phyloP scores from a whole-genome alignment of 2,888 invertebrate species.

The Zelleria hepariella region DNA sequence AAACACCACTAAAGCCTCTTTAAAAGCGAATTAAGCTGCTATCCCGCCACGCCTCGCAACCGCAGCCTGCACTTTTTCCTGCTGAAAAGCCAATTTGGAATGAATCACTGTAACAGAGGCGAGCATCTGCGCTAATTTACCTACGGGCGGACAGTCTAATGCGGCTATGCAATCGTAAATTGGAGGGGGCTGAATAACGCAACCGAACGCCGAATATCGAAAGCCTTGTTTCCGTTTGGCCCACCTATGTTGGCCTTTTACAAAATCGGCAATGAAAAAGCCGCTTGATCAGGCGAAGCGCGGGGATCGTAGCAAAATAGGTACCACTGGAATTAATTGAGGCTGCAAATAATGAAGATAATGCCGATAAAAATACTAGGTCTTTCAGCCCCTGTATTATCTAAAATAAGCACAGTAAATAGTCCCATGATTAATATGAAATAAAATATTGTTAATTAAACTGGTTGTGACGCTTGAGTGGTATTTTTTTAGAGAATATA shows the following conservation, averaged over 20 bases:
- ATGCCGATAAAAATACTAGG: too few species aligned
- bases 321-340: too few species aligned
- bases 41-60: slow-evolving; percentile 37
- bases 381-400: too few species aligned
- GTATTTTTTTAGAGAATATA: too few species aligned
- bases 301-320: too few species aligned
- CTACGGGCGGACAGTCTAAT: slow-evolving; percentile 71
- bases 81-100: slow-evolving; percentile 71
- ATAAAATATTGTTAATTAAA: too few species aligned
- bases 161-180: slow-evolving; percentile 67
- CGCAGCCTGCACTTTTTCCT: slow-evolving; percentile 50
- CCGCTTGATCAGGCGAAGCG: too few species aligned
- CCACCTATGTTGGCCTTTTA: background rate
- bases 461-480: too few species aligned
- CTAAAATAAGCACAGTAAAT: too few species aligned
- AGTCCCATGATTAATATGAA: too few species aligned
- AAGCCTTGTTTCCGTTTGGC: slow-evolving; percentile 29
- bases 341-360: too few species aligned
- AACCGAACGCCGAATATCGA: slow-evolving; percentile 70
- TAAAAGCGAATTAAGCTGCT: slow-evolving; percentile 56
- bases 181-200: slow-evolving; percentile 42
- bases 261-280: too few species aligned
- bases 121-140: slow-evolving; percentile 73
- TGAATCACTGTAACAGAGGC: slow-evolving; percentile 70
- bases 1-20: slow-evolving; percentile 32